Evolutionary conservation across 2,113 vertebrate species (phyloP), one percentile per base, ranked within the genome.

Genomic region (Gallinago undulata): DNA sequence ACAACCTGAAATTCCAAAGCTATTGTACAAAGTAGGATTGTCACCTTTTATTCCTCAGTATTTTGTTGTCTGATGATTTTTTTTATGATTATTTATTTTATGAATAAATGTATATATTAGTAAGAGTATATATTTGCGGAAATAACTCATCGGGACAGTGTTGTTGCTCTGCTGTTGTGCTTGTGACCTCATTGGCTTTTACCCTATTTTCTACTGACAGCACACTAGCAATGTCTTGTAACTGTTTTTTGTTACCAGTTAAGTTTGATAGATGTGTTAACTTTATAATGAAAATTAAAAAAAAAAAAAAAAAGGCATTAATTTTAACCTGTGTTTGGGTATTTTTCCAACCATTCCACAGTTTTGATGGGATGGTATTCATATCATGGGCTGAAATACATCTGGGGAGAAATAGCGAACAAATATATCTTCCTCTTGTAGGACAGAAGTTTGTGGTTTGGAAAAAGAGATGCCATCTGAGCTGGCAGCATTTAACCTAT

Each of bases 1-100:
- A 96, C 94, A 80, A 94, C 97, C 95, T 97, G 97, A 97, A 97
- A 98, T 98, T 99, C 99, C 98, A 99, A 99, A 99, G 98, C 98
- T 98, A 97, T 96, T 99, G 98, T 99, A 98, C 97, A 98, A 98
- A 98, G 88, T 98, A 98, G 98, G 96, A 31, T 95, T 89, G 96
- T 95, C 89, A 94, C 97, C 96, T 98, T 91, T 97, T 96, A 96
- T 96, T 87, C 31, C 97, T 92, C 90, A 70, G 91, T 95, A 92
- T 94, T 93, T 94, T 96, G 97, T 98, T 98, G 98, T 97, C 97
- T 62, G 96, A 98, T 98, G 97, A 95, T 97, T 97, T 98, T 98
- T 98, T 99, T 98, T 98, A 98, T 98, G 97, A 98, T 98, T 99
- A 99, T 99, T 99, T 99, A 99, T 99, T 99, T 98, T 96, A 98